Conservation (phyloP, 30 jellyfish, hydroid and myxozoan species). For the Pseudorhiza aurosa region DNA sequence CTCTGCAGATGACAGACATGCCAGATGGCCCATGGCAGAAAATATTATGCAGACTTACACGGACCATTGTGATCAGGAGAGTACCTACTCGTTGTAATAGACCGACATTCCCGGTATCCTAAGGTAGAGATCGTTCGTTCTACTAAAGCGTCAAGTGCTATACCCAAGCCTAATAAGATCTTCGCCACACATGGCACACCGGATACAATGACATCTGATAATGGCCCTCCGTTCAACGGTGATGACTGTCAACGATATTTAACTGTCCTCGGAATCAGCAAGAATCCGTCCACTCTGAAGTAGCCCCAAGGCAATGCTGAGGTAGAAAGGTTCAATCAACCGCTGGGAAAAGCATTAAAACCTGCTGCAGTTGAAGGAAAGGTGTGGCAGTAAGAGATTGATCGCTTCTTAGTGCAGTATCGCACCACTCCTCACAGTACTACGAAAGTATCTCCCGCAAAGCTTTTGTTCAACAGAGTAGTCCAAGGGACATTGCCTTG, state of each 20-base stretch:
- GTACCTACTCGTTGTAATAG: slow-evolving; percentile 44
- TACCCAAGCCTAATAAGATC: slow-evolving; percentile 30
- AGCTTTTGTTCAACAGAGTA: neutral
- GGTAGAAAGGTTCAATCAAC: slow-evolving; percentile 34
- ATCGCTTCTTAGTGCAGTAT: slow-evolving; percentile 25
- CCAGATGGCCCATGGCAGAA: slow-evolving; percentile 44
- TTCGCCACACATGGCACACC: slow-evolving; percentile 42
- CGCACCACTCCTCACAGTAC: neutral
- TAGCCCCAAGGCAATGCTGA: slow-evolving; percentile 61
- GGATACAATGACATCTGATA: slow-evolving; percentile 21
- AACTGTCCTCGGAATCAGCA: slow-evolving; percentile 11
- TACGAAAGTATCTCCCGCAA: slow-evolving; percentile 1
- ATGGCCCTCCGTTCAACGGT: slow-evolving; percentile 63
- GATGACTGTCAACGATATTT: slow-evolving; percentile 8
- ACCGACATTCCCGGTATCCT: slow-evolving; percentile 42
- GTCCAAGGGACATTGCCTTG: slow-evolving; percentile 10
- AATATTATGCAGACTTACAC: slow-evolving; percentile 27
- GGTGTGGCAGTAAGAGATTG: slow-evolving; percentile 59
- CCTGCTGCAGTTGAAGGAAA: slow-evolving; percentile 43
- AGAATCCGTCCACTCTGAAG: slow-evolving; percentile 2
- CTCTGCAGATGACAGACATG: slow-evolving; percentile 19
- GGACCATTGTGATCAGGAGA: slow-evolving; percentile 60
- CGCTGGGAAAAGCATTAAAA: slow-evolving; percentile 39
- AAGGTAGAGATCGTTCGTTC: slow-evolving; percentile 59
- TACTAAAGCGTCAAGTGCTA: slow-evolving; percentile 23